Conservation (phyloP, 2,888 invertebrate genomes). For the Cerceris ruficornis region DNA sequence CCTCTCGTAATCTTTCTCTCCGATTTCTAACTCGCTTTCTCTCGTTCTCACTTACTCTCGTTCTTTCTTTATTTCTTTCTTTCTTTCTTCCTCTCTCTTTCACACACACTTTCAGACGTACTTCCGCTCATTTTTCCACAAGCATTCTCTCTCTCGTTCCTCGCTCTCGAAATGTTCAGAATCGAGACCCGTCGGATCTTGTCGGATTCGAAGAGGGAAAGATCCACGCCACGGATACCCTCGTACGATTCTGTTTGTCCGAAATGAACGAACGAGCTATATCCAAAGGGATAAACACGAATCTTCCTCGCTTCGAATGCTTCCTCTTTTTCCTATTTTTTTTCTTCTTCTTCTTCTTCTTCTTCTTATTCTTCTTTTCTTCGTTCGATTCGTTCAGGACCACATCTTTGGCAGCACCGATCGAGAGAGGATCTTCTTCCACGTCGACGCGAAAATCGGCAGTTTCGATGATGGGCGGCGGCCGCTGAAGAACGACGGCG, state of each 20-base stretch:
- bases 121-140: conserved; percentile 13
- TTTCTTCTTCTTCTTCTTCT: not conserved
- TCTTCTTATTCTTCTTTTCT: not conserved
- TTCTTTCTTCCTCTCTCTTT: conserved; percentile 8
- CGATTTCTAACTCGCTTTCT: conserved; percentile 4
- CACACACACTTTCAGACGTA: not conserved
- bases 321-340: not conserved
- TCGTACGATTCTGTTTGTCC: conserved; percentile 1
- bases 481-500: conserved; percentile 16
- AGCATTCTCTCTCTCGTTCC: conserved; percentile 16
- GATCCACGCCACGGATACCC: conserved; percentile 38
- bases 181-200: conserved; percentile 28
- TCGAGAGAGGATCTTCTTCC: conserved; percentile 62
- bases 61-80: conserved; percentile 14
- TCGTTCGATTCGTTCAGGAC: not conserved
- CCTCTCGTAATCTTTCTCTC: conserved; percentile 34
- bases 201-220: conserved; percentile 36
- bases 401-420: conserved; percentile 41
- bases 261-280: conserved; percentile 13
- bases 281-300: conserved; percentile 16
- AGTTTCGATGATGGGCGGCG: conserved; percentile 63
- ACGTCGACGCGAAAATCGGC: conserved; percentile 67
- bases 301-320: conserved; percentile 6
- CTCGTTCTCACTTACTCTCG: conserved; percentile 7
- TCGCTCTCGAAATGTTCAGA: conserved; percentile 32